Evolutionary conservation across 2,888 invertebrate species (phyloP), one percentile per base, ranked within the genome.

Genomic region (Petrophora chlorosata): DNA sequence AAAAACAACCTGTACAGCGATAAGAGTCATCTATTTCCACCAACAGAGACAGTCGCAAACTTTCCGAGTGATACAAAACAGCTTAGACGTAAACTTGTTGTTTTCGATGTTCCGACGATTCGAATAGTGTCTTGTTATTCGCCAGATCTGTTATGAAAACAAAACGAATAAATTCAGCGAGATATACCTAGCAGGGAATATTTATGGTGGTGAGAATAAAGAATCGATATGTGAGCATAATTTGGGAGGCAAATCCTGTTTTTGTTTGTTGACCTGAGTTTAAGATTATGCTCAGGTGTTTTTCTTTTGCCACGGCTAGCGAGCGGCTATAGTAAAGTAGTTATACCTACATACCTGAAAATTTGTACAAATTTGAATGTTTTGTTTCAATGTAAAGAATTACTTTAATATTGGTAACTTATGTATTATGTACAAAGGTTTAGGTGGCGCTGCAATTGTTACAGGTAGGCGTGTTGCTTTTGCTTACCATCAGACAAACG

Each of bases 31-130:
- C 48, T 49, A 59, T 59, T 63, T 61, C 3, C 10, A 54, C 47
- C 51, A 47, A 50, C 46, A 38, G 43, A 50, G 48, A 53, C 47
- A 53, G 50, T 41, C 34, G 34, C 39, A 48, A 54, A 56, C 51
- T 54, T 57, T 19, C 29, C 42, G 35, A 56, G 51, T 56, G 48
- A 60, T 52, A 59, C 58, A 51, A 57, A 57, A 57, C 63, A 60
- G 58, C 53, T 60, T 56, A 55, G 47, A 46, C 39, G 39, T 13
- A 36, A 56, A 56, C 35, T 59, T 52, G 54, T 52, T 56, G 54
- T 56, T 57, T 50, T 46, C 45, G 52, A 53, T 41, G 45, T 50
- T 42, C 9, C 10, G 25, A 25, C 25, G 25, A 3, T 25, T 25
- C 25, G 25, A 10, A 25, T 25, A 25, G 25, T 25, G 10, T 19